Evolutionary conservation across 2,113 vertebrate species (phyloP), one percentile per base, ranked within the genome.

Genomic region (Poeciliopsis retropinna): DNA sequence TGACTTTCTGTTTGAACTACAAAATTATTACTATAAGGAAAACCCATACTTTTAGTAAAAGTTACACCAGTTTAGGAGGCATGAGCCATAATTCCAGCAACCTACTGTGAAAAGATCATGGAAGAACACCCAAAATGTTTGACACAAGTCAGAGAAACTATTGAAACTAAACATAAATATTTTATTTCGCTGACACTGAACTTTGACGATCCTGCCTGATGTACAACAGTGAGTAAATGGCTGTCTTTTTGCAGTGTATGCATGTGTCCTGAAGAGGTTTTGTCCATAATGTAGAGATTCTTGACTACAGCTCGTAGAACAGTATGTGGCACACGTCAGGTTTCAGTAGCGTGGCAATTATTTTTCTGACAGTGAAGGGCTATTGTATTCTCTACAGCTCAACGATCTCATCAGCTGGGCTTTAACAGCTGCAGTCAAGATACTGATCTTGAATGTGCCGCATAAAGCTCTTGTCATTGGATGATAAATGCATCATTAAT

Each of bases 401-500:
- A 75, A 34, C 74, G 61, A 90, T 85, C 80, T 90, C 84, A 83
- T 85, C 79, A 76, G 84, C 75, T 37, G 72, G 39, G 65, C 73
- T 77, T 74, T 68, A 41, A 13, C 66, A n/a, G 60, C 80, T 83
- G 86, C 57, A 25, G 70, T 70, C 57, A 41, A 11, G 66, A 79
- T 76, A 63, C 64, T 78, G 71, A 80, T 88, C 76, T 67, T 72
- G 41, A 31, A 71, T 73, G 80, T 81, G 77, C 61, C 47, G 76
- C 54, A 12, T 77, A n/a, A 67, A 69, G 69, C 77, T 80, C 69
- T 76, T 86, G 86, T 88, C 88, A 84, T 41, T 64, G 70, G 28
- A 77, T 80, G 83, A 89, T 86, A 86, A 88, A 89, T 85, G 78
- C 79, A 75, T 88, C 84, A 90, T 89, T 91, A 87, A 89, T 90